Percentiles rank a stretch among this genome's conserved stretches.
These are phyloP conservation scores for Upupa epops DNA, from an alignment of 2,113 vertebrate species.

Conservation along the genomic window DNA sequence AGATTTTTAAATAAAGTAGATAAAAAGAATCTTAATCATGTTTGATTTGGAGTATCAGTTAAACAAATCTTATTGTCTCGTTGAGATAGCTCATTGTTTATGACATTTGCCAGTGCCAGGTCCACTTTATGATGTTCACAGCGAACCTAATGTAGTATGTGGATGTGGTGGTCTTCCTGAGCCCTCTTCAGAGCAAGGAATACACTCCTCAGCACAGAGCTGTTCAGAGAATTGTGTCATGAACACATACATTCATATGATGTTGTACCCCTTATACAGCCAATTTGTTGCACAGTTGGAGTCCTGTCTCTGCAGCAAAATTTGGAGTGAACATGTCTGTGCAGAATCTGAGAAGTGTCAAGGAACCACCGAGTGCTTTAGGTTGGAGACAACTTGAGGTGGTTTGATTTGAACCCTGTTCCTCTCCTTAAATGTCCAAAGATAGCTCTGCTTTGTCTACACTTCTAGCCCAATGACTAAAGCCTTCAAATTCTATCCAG, in stretches of 20 bases:
- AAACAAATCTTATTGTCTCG: background rate
- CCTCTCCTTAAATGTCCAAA: background rate
- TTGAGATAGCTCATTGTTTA: background rate
- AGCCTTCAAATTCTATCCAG: background rate
- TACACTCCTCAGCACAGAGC: background rate
- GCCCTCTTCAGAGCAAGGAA: background rate
- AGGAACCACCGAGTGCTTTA: background rate
- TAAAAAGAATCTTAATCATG: background rate
- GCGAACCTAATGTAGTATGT: background rate
- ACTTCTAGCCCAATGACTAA: background rate
- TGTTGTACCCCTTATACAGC: background rate
- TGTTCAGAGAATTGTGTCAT: background rate
- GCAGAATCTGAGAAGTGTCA: background rate
- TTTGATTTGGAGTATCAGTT: background rate
- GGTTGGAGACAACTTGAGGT: background rate
- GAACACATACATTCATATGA: background rate
- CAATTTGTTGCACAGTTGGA: background rate
- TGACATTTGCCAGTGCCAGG: background rate
- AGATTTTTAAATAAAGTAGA: background rate
- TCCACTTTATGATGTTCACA: background rate
- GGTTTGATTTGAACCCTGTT: background rate
- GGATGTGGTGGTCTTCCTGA: background rate
- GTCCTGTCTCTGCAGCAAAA: background rate
- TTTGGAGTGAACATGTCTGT: background rate
- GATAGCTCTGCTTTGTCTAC: background rate